Evolutionary conservation across 2,113 vertebrate genomes (phyloP), one percentile per base, ranked within the genome.

Genomic region (Brachyistius frenatus): DNA sequence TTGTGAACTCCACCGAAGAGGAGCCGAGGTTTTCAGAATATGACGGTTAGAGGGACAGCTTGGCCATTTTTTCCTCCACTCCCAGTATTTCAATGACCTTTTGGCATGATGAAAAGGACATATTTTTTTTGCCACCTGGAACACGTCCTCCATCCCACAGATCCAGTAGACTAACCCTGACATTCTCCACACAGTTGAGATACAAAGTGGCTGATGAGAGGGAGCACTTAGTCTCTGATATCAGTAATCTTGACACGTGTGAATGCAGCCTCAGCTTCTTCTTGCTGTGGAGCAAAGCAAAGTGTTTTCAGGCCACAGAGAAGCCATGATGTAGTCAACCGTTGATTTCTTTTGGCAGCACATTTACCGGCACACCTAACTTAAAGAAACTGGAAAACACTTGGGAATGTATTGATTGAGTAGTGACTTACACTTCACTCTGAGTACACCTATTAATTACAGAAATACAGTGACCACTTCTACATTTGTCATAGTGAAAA

Each of bases 161-260:
- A 76, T 72, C 53, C 66, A 44, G 66, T 62, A 76, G 58, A 33
- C 54, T 39, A 66, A 68, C 47, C n/a, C 57, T 78, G 86, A 89
- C 75, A 76, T 86, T 86, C 83, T 66, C 65, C 32, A 81, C 62
- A 66, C 71, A 0, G 73, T 52, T 6, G 3, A 63, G 66, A 87
- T 86, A 84, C 66, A 72, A 66, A 83, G 66, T 49, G 77, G 55
- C 46, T 72, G 74, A 86, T 77, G 84, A 81, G 78, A 84, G 85
- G 60, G 49, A 73, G 70, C 39, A 64, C 66, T 80, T 73, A 76
- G 67, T 74, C 64, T 80, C 71, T 46, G 54, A 81, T 53, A 86
- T 91, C 82, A 81, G 90, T 88, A 90, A 89, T 87, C 87, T 78
- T 30, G 61, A 89, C 92, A 89, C 73, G 73, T 88, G 78, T 92